These are phyloP conservation scores for Prionailurus viverrinus DNA, from an alignment of 2,113 vertebrate species.

Conservation along the genomic window DNA sequence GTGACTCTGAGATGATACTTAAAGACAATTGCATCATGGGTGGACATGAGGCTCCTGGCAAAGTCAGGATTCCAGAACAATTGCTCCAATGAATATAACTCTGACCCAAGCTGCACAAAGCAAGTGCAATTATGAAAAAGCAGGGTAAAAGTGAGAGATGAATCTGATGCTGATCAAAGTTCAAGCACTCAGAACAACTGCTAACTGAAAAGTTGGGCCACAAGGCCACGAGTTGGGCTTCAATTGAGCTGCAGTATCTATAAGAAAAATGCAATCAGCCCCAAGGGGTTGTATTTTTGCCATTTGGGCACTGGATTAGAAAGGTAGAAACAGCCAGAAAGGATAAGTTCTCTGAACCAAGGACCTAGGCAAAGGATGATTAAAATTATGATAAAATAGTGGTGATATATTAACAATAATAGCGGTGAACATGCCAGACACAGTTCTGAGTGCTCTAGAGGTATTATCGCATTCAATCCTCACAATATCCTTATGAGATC, in stretches of 20 bases:
- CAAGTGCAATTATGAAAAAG: conserved; percentile 46
- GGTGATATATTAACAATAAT: not conserved
- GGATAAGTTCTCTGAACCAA: not conserved
- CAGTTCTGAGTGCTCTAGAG: conserved; percentile 3
- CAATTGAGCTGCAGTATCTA: not conserved
- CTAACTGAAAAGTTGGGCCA: not conserved
- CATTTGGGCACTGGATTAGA: not conserved
- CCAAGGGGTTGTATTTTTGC: not conserved
- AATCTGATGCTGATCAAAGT: not conserved
- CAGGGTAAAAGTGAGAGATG: conserved; percentile 15
- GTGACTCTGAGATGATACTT: not conserved
- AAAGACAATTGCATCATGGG: not conserved
- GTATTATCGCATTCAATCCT: conserved; percentile 6
- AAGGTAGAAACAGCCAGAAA: not conserved
- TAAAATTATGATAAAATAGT: not conserved
- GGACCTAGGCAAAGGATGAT: not conserved
- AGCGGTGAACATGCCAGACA: not conserved
- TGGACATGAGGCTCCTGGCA: not conserved
- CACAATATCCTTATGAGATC: not conserved
- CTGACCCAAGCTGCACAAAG: not conserved
- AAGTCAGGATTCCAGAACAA: conserved; percentile 5
- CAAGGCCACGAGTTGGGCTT: conserved; percentile 30
- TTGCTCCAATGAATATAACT: not conserved
- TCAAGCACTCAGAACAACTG: not conserved
- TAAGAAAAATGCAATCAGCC: conserved; percentile 13